phyloP scores from a whole-genome alignment of 2,113 vertebrate species.

The Campylomormyrus tamandua region DNA sequence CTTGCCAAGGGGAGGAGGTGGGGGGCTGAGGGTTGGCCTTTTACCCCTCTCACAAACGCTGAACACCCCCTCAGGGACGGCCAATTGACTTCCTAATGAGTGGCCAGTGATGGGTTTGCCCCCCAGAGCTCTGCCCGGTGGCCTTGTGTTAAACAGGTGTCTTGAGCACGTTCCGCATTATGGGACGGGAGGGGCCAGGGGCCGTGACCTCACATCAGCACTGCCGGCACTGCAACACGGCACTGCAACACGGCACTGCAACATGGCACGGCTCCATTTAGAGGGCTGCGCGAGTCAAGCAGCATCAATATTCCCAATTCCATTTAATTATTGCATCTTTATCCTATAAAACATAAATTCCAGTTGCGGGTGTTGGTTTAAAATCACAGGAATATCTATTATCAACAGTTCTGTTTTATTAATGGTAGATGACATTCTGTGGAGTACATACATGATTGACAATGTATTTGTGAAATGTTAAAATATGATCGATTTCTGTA shows the following conservation, averaged over 20 bases:
- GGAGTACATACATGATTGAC: neutral
- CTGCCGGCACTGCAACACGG: neutral
- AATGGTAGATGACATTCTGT: neutral
- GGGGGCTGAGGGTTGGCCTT: neutral
- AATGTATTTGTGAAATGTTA: neutral
- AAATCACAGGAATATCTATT: neutral
- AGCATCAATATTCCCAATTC: neutral
- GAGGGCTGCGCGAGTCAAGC: neutral
- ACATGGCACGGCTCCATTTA: neutral
- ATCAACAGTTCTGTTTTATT: neutral
- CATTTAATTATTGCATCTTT: neutral
- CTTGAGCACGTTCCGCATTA: neutral
- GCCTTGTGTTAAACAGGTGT: neutral
- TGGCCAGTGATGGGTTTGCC: slow-evolving; percentile 1
- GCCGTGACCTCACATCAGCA: neutral
- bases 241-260: neutral
- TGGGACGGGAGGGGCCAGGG: neutral
- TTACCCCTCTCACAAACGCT: neutral
- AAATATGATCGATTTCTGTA: neutral
- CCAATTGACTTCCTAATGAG: slow-evolving; percentile 9
- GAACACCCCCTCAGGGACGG: slow-evolving; percentile 5
- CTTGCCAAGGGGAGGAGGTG: neutral
- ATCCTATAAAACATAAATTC: neutral
- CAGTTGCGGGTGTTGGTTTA: neutral
- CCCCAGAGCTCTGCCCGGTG: neutral